Percentiles rank a stretch among this genome's conserved stretches.
These are phyloP conservation scores for Hybos culiciformis DNA, from an alignment of 2,888 invertebrate genomes.

Conservation along the genomic window DNA sequence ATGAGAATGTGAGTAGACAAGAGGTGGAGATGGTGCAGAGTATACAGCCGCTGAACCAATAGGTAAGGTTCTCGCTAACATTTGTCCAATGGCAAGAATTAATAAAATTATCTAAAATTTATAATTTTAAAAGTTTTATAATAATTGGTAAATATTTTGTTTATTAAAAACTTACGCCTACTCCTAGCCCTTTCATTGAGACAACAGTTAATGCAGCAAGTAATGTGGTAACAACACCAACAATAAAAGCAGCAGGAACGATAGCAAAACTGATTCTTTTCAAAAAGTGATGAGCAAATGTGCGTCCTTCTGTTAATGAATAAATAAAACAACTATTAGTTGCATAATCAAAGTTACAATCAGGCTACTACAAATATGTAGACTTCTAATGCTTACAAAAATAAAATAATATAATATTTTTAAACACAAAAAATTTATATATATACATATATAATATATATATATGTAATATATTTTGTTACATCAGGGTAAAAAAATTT, in stretches of 20 bases:
- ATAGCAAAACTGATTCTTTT: slow-evolving; percentile 56
- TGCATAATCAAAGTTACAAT: no score
- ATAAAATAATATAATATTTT: no score
- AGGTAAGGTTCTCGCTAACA: slow-evolving; percentile 31
- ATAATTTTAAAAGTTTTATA: not conserved
- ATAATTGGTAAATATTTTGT: not conserved
- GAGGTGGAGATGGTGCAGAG: slow-evolving; percentile 35
- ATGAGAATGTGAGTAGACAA: slow-evolving; percentile 33
- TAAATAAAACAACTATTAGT: no score
- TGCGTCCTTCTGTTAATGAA: slow-evolving; percentile 43
- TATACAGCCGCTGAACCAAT: slow-evolving; percentile 37
- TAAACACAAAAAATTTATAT: no score
- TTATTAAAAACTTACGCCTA: slow-evolving; percentile 40
- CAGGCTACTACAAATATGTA: no score
- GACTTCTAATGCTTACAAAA: no score
- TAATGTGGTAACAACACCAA: slow-evolving; percentile 61
- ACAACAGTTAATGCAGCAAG: slow-evolving; percentile 55
- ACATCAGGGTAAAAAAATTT: no score
- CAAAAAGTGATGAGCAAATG: slow-evolving; percentile 57
- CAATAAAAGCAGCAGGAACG: slow-evolving; percentile 60
- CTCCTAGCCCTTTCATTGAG: slow-evolving; percentile 57
- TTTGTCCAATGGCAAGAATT: slow-evolving; percentile 45
- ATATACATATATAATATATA: no score
- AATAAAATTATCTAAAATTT: slow-evolving; percentile 35
- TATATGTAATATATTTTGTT: no score